Base-by-base conservation (phyloP, 2,888 invertebrate genomes). In the Lochmaea crataegi region DNA sequence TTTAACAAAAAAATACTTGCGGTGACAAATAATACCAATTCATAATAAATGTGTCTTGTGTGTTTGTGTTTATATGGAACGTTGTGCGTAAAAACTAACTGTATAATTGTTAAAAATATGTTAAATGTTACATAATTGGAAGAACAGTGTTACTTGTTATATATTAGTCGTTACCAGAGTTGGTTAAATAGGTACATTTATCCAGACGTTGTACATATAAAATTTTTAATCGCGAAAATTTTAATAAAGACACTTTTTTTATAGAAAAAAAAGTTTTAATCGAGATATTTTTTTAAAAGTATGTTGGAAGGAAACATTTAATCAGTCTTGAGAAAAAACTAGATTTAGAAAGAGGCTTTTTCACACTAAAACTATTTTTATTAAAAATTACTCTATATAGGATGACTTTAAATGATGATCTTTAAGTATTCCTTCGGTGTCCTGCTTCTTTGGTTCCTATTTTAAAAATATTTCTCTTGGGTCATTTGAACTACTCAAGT, bases 71-170 rank as follows among this genome's bases (percentile, higher is more conserved):
- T 79, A 74, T 75, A 75, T 77, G 77, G 73, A 72, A 76, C 77
- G 32, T 42, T 70, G 69, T 70, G 69, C 65, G 72, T 78, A 76
- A 68, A 48, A 68, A 73, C 68, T 71, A 70, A 68, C 68, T 67
- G 67, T 65, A 78, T 81, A 80, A 75, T 81, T 82, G 81, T 82
- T 82, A 77, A 79, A 78, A 79, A 78, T 77, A 80, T 81, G 78
- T 80, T 81, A 78, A 79, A 81, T 81, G 80, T 81, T 81, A 82
- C 76, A 74, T 77, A 76, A 80, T 79, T 74, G 78, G 76, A 81
- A 80, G 76, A 75, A 76, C 79, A 80, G 82, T 83, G 82, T 83
- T 83, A 81, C 80, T 82, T 82, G 82, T 83, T 82, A 79, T 82
- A 78, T 79, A 80, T 81, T 79, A 78, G 69, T 80, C 81, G 84